Base-by-base conservation (phyloP, 2,888 invertebrate genomes). In the Copidosoma aretas region DNA sequence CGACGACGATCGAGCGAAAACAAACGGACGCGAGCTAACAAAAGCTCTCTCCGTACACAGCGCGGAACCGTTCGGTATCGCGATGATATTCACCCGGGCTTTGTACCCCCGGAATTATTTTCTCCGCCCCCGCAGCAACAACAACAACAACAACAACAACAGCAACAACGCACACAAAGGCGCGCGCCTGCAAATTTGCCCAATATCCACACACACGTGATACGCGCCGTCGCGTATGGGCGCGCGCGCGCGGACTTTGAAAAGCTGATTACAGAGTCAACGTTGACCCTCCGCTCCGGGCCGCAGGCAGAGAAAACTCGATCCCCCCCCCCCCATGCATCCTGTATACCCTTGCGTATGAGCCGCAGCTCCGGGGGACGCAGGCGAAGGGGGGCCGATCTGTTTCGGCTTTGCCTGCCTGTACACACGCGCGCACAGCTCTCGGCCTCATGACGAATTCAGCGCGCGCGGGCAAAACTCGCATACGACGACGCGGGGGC, bases 241-340 rank as follows among this genome's bases (percentile, higher is more conserved):
- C 12, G 43, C 17, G 43, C 1, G 43, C 43, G 46, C 12, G 25
- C 43, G n/a, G 15, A 56, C 57, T 32, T 14, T 46, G 59, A 59
- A 60, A 68, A 68, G 51, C 64, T 54, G 68, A 68, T 68, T 68
- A 68, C 64, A 61, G 57, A 64, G 64, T 60, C 60, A 68, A 68
- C 46, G 60, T 64, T 57, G 64, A 60, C 60, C 64, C 21, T 60
- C 57, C 57, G 32, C 32, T 32, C 4, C 8, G 32, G 8, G 8
- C 39, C 56, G 57, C 64, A 60, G 64, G 57, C 64, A 60, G 64
- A 68, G 64, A 64, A 68, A 64, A 56, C 32, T 32, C 17, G 21
- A n/a, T 25, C 60, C 17, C 46, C 46, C 22, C 8, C 17, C 43
- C 43, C 4, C 12, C 17, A 12, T 8, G 8, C 32, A 32, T 32